Evolutionary conservation across 2,113 vertebrate genomes (phyloP).

Genomic region (Carlito syrichta): DNA sequence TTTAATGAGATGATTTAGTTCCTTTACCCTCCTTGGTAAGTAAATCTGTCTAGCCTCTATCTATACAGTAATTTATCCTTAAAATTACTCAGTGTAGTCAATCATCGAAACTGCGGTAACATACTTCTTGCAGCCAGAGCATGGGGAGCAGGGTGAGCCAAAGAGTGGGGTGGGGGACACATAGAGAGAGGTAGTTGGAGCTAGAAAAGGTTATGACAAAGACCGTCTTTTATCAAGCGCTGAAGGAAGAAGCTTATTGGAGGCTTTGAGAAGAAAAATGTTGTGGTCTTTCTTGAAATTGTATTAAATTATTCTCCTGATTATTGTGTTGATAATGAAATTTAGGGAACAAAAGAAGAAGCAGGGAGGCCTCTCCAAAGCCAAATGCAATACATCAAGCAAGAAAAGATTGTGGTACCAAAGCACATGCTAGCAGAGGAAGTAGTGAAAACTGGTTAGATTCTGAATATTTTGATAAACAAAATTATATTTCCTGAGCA

Average conservation of each 20-base stretch:
- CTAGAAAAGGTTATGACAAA: not conserved
- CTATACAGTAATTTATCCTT: not conserved
- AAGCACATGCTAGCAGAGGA: not conserved
- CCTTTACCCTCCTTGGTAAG: too few species aligned
- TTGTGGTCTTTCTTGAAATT: too few species aligned
- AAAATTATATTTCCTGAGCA: not conserved
- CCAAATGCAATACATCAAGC: not conserved
- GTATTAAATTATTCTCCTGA: not conserved
- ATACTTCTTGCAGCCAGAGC: not conserved
- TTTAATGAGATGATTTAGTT: too few species aligned
- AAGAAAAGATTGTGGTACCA: not conserved
- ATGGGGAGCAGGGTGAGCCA: not conserved
- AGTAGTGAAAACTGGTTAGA: not conserved
- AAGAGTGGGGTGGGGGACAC: too few species aligned
- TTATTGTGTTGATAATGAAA: not conserved
- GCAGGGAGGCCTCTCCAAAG: not conserved
- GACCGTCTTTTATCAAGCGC: not conserved
- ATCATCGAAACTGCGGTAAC: not conserved
- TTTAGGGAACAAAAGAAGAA: not conserved
- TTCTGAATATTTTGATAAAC: not conserved
- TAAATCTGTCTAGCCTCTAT: not conserved
- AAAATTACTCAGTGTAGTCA: not conserved
- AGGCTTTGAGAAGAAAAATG: not conserved
- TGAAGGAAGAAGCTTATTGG: not conserved
- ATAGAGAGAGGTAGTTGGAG: not conserved